Percentiles rank a stretch among this genome's conserved stretches.
phyloP scores from a whole-genome alignment of 2,888 invertebrate genomes.

The Drosophila koepferae region DNA sequence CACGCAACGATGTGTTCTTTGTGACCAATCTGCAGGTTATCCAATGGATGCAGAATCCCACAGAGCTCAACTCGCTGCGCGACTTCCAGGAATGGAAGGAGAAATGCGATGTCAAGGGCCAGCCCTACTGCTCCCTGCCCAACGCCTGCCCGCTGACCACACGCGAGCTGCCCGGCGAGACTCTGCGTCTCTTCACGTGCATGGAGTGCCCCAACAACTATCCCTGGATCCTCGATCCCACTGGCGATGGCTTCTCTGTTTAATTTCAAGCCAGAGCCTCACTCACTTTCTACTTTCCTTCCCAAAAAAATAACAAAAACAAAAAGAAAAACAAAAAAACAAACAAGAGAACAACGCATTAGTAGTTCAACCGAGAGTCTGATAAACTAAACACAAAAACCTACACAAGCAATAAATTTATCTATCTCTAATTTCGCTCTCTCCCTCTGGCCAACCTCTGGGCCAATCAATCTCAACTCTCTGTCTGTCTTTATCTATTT shows the following conservation, averaged over 20 bases:
- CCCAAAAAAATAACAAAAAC: conserved; percentile 10
- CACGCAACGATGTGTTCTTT: conserved; percentile 95
- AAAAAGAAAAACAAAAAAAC: conserved; percentile 39
- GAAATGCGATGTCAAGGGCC: conserved; percentile 96
- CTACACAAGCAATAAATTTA: conserved; percentile 40
- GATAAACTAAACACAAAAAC: conserved; percentile 79
- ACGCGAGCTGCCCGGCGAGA: conserved; percentile 95
- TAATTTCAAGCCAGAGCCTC: conserved; percentile 85
- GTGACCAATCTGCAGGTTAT: conserved; percentile 96
- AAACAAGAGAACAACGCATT: conserved; percentile 74
- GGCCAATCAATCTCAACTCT: background rate
- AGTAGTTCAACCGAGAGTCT: conserved; percentile 86
- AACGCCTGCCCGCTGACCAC: conserved; percentile 96
- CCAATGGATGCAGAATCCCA: conserved; percentile 98
- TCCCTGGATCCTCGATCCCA: conserved; percentile 97
- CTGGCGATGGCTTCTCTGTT: conserved; percentile 96
- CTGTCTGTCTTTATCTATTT: background rate
- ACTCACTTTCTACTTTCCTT: conserved; percentile 22
- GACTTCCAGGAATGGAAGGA: conserved; percentile 98
- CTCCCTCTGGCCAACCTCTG: background rate
- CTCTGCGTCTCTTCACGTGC: conserved; percentile 95
- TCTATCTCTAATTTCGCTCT: conserved; percentile 12
- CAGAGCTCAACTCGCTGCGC: conserved; percentile 92
- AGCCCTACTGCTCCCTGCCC: conserved; percentile 95
- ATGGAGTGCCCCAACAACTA: conserved; percentile 98